phyloP scores from a whole-genome alignment of 2,797 vertebrate species.

The Kryptolebias ocellatus region DNA sequence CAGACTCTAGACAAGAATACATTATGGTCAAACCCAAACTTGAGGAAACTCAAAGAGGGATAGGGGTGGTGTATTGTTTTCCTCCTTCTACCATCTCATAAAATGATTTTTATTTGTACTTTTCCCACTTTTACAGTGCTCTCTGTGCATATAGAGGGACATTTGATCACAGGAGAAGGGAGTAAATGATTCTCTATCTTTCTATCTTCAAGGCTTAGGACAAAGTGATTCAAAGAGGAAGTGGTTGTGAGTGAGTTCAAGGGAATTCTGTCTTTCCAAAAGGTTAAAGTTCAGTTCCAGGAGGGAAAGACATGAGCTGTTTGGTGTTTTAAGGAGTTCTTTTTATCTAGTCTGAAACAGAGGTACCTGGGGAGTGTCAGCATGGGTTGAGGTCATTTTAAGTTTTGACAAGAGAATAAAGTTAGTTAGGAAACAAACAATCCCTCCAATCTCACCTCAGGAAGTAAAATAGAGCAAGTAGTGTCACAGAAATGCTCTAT shows the following conservation, averaged over 20 bases:
- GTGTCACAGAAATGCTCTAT: neutral
- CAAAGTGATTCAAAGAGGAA: slow-evolving; percentile 38
- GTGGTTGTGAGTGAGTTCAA: slow-evolving; percentile 51
- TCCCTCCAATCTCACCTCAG: neutral
- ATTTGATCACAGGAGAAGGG: slow-evolving; percentile 61
- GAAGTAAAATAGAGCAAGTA: neutral
- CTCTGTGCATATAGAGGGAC: slow-evolving; percentile 54
- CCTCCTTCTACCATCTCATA: slow-evolving; percentile 69
- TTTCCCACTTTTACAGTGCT: slow-evolving; percentile 72
- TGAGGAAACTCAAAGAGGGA: slow-evolving; percentile 43
- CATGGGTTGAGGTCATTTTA: slow-evolving; percentile 28
- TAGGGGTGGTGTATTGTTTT: slow-evolving; percentile 31
- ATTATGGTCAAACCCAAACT: slow-evolving; percentile 50
- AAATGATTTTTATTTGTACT: slow-evolving; percentile 80
- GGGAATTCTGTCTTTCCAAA: slow-evolving; percentile 68
- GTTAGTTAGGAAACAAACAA: slow-evolving; percentile 4
- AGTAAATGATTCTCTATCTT: slow-evolving; percentile 57
- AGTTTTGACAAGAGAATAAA: slow-evolving; percentile 21
- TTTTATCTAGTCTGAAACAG: slow-evolving; percentile 89
- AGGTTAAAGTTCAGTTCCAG: slow-evolving; percentile 84
- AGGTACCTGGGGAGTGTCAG: slow-evolving; percentile 83
- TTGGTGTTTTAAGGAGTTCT: slow-evolving; percentile 79
- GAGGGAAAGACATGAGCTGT: slow-evolving; percentile 79
- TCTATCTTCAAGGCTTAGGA: slow-evolving; percentile 53
- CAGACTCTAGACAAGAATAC: slow-evolving; percentile 27